phyloP scores from a whole-genome alignment of 2,113 vertebrate genomes.

The Oceanodroma tethys region DNA sequence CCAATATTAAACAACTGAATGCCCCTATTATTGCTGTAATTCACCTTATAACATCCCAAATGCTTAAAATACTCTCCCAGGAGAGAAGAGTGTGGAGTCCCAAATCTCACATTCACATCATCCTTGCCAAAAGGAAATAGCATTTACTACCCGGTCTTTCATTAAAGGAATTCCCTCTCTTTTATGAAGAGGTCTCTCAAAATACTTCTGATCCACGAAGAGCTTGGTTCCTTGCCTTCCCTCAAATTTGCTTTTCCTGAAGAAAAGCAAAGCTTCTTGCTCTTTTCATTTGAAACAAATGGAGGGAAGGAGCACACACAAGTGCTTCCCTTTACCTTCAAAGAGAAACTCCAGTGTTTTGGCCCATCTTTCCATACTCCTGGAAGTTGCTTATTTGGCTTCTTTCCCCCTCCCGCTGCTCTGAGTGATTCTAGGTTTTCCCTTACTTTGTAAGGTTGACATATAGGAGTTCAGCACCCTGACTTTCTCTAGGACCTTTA shows the following conservation, averaged over 20 bases:
- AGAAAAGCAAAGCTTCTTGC: background rate
- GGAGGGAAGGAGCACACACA: background rate
- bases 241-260: background rate
- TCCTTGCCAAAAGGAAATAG: background rate
- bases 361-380: background rate
- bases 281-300: background rate
- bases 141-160: background rate
- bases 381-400: background rate
- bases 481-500: background rate
- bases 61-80: background rate
- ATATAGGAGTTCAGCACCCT: background rate
- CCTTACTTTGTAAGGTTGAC: background rate
- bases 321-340: background rate
- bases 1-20: constrained; percentile 6
- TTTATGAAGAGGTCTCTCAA: background rate
- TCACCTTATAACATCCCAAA: background rate
- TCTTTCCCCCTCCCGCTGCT: background rate
- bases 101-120: constrained; percentile 15
- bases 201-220: background rate
- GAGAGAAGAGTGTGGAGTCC: background rate
- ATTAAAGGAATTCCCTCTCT: constrained; percentile 7
- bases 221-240: background rate
- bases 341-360: background rate
- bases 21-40: constrained; percentile 6
- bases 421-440: background rate